These are phyloP conservation scores for Isaurus tuberculatus DNA, from an alignment of 92 coral and sea anemone genomes.

Conservation along the genomic window DNA sequence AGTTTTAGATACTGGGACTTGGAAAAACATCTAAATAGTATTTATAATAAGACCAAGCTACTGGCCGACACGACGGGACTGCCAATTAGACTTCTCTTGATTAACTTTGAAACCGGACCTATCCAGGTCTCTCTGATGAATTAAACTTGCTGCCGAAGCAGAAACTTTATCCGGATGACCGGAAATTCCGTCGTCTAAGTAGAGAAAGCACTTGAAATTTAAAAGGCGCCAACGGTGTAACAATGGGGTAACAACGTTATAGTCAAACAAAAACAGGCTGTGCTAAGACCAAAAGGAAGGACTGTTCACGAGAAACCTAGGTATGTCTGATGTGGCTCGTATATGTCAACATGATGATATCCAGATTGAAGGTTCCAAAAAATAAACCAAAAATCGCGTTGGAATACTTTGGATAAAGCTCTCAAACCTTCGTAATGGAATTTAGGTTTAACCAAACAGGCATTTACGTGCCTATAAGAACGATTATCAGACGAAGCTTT, in stretches of 20 bases:
- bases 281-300: slow-evolving; percentile 43
- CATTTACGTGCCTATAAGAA: slow-evolving; percentile 24
- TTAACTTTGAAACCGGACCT: background rate
- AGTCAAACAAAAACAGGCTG: slow-evolving; percentile 47
- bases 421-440: slow-evolving; percentile 30
- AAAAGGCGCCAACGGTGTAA: slow-evolving; percentile 37
- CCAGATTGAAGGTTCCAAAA: slow-evolving; percentile 10
- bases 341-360: too few relatives aligned
- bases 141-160: slow-evolving; percentile 2
- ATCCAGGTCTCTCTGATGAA: background rate
- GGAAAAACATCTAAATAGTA: too few relatives aligned
- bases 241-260: slow-evolving; percentile 41
- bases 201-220: background rate
- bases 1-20: too few relatives aligned
- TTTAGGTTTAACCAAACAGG: too few relatives aligned
- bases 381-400: slow-evolving; percentile 3
- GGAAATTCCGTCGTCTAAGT: slow-evolving; percentile 18
- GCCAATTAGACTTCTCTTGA: too few relatives aligned
- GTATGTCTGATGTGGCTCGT: slow-evolving; percentile 43
- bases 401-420: too few relatives aligned
- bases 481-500: slow-evolving; percentile 36
- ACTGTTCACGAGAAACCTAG: slow-evolving; percentile 61
- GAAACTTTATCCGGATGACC: too few relatives aligned
- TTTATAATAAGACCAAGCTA: too few relatives aligned
- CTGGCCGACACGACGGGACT: too few relatives aligned